Base-by-base conservation (phyloP, 2,888 invertebrate species). In the Lacanobia wlatinum region DNA sequence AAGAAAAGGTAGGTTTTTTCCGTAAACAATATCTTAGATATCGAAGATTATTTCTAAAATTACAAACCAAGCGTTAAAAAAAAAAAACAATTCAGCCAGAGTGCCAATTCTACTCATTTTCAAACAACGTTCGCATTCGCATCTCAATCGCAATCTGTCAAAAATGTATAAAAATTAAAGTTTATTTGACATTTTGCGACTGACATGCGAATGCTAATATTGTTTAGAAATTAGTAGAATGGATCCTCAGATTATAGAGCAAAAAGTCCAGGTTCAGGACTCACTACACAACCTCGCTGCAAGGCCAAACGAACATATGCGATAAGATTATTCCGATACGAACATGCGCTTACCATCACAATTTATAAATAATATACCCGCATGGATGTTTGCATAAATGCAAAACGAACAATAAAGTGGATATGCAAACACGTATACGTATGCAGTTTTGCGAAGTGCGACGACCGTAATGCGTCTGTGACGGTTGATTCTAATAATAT, bases 401-500 rank as follows among this genome's bases (percentile, higher is more conserved):
- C 60, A 80, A 80, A 78, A 82, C 69, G 72, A 76, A 73, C 73
- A 82, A 80, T 78, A 78, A 81, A 78, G 84, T 84, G 80, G 80
- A 85, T 85, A 85, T 78, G 84, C 78, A 84, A 85, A 89, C 84
- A 83, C 75, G 83, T 85, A 83, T 89, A 86, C 75, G 83, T 85
- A 83, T 89, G 86, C 86, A 88, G 88, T 90, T 89, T 90, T 88
- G 86, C 87, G 82, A 90, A 91, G 93, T 91, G 91, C 92, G 92
- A 90, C 87, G 93, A 93, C 93, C 93, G 90, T 89, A 87, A 88
- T 88, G 88, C 88, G 89, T 85, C 88, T 88, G 86, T 80, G 83
- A 86, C 87, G 80, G 81, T 86, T 82, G 87, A 85, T 87, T 92
- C 93, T 93, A 93, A 90, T 92, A 90, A 93, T 94, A 93, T 89